These are phyloP conservation scores for Vulpes vulpes DNA, from an alignment of 2,113 vertebrate genomes.

Conservation along the genomic window DNA sequence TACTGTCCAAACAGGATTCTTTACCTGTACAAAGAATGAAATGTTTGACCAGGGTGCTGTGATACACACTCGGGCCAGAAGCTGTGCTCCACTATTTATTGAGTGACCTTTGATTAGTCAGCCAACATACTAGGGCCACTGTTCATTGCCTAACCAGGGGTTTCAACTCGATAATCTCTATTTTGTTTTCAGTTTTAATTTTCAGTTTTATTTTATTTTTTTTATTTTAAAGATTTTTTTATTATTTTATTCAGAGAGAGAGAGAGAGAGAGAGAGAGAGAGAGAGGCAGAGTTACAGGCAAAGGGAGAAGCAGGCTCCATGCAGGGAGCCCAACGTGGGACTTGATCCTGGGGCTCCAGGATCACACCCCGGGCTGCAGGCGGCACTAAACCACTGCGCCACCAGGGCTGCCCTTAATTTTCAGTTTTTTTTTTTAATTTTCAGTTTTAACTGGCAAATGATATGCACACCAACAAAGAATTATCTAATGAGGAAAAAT, in stretches of 20 bases:
- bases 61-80: not conserved
- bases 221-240: too few relatives aligned
- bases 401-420: too few relatives aligned
- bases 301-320: too few relatives aligned
- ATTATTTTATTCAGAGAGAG: too few relatives aligned
- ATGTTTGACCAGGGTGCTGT: not conserved
- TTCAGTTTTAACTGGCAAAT: slow-evolving; percentile 40
- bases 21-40: not conserved
- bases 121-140: not conserved
- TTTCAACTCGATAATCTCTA: not conserved
- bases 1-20: not conserved
- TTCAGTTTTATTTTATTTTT: not conserved
- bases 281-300: too few relatives aligned
- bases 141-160: not conserved
- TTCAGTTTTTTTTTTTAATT: not conserved
- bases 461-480: not conserved
- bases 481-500: slow-evolving; percentile 33
- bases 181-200: slow-evolving; percentile 53
- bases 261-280: too few relatives aligned
- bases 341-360: too few relatives aligned
- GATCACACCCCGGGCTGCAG: too few relatives aligned
- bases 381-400: too few relatives aligned
- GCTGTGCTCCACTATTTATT: not conserved
- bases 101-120: not conserved
- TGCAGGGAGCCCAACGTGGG: too few relatives aligned